Base-by-base conservation (phyloP, 2,113 vertebrate genomes). In the Varanus komodoensis region DNA sequence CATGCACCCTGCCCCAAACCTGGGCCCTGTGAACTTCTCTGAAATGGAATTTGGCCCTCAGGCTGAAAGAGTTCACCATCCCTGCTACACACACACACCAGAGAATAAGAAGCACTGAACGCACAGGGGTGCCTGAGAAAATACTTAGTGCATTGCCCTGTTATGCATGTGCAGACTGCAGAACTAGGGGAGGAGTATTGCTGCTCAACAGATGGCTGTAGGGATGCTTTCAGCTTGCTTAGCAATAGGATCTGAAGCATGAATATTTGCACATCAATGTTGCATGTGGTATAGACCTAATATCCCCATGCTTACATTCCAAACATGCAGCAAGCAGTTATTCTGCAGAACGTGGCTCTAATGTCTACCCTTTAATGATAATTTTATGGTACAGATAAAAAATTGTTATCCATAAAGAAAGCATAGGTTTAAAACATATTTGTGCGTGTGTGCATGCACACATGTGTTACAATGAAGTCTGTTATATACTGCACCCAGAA, bases 401-500 rank as follows among this genome's bases (percentile, higher is more conserved):
- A 78, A 88, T 82, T 64, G 69, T 73, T 84, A 17, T 89, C 25
- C 19, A n/a, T 27, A 6, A 67, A 29, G 44, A 78, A 34, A 77
- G 52, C 61, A 50, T 19, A 8, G 32, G 17, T 25, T 86, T 11
- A 38, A 80, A 77, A 92, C 32, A 68, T 91, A 81, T n/a, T 7
- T 0, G 19, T n/a, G 4, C 52, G 29, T 48, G 14, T 15, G 75
- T 15, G 0, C 2, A 27, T 83, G 0, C 84, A 44, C 38, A 44
- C 38, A 3, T 44, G 38, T 44, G 38, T 50, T 78, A 85, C 19
- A 27, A 29, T 0, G 0, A 29, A 71, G 34, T 84, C 2, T 93
- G 71, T 71, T 57, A 87, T 82, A 90, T 32, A 50, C 48, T 50
- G 48, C 8, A 54, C 77, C 80, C 80, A 93, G 94, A 32, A 84